Percentiles rank a stretch among this genome's conserved stretches.
Conservation (phyloP, 2,113 vertebrate species). For the Fulica atra region DNA sequence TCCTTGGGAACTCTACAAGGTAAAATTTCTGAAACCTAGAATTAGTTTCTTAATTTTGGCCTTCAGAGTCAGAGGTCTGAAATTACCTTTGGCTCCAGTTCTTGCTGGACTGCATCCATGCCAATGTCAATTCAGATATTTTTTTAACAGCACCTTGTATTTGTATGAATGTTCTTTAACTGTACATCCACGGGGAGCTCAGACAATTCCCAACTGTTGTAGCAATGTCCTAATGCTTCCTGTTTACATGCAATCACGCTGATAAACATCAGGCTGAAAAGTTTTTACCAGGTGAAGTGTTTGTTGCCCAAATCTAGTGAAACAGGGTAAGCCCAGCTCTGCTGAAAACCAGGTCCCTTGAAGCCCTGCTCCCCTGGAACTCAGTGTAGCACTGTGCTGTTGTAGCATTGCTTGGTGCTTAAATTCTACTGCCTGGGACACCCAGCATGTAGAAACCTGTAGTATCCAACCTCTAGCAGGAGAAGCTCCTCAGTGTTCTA, state of each 20-base stretch:
- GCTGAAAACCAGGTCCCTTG: not conserved
- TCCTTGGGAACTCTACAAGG: not conserved
- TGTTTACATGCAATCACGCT: not conserved
- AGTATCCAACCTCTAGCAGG: not conserved
- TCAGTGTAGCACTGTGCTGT: not conserved
- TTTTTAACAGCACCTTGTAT: not conserved
- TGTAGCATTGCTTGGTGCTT: not conserved
- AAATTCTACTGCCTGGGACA: not conserved
- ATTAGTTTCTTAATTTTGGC: not conserved
- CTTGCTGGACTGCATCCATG: not conserved
- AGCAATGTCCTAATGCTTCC: not conserved
- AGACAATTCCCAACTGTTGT: too few relatives aligned
- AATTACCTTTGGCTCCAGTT: not conserved
- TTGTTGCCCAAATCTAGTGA: not conserved
- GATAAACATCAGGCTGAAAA: too few relatives aligned
- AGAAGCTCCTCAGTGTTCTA: rapidly evolving
- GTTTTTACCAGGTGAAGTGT: not conserved
- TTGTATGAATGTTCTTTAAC: not conserved
- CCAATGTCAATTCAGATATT: not conserved
- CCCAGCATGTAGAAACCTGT: not conserved
- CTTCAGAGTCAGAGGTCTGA: not conserved
- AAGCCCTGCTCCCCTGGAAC: not conserved
- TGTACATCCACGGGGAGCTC: rapidly evolving
- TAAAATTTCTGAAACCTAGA: too few relatives aligned
- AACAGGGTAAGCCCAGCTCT: not conserved